Evolutionary conservation across 2,888 invertebrate species (phyloP).

Genomic region (Epinotia demarniana): DNA sequence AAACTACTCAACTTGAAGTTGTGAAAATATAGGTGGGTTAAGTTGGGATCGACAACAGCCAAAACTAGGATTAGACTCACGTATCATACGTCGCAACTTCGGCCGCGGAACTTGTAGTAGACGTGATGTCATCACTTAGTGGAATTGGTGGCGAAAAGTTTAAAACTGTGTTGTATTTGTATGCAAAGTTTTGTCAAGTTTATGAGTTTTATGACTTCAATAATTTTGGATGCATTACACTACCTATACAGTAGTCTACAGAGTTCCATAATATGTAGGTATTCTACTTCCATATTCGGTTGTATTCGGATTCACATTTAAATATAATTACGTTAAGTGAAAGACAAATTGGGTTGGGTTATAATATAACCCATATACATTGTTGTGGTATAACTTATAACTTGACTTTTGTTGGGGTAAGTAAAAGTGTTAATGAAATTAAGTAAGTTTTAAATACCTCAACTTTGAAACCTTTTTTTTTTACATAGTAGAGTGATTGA

Average conservation of each 20-base stretch:
- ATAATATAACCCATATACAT: too few species aligned
- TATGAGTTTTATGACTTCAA: not conserved
- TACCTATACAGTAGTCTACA: not conserved
- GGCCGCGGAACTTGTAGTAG: conserved; percentile 1
- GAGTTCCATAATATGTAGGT: too few species aligned
- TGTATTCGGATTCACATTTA: too few species aligned
- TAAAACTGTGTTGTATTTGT: not conserved
- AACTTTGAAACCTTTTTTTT: too few species aligned
- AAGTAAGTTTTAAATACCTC: too few species aligned
- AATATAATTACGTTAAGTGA: too few species aligned
- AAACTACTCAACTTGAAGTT: conserved; percentile 66
- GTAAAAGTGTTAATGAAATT: too few species aligned
- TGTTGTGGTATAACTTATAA: too few species aligned
- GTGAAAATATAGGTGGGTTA: conserved; percentile 73
- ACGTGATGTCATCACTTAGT: conserved; percentile 33
- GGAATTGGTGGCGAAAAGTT: conserved; percentile 20
- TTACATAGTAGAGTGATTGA: too few species aligned
- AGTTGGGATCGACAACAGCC: conserved; percentile 56
- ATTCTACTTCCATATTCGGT: too few species aligned
- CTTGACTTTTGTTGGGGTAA: too few species aligned
- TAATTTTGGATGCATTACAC: not conserved
- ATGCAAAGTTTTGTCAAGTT: not conserved
- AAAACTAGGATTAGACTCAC: conserved; percentile 60
- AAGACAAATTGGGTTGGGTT: too few species aligned
- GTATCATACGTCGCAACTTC: conserved; percentile 36